phyloP scores from a whole-genome alignment of 2,113 vertebrate species.

The Myanophis thanlyinensis region DNA sequence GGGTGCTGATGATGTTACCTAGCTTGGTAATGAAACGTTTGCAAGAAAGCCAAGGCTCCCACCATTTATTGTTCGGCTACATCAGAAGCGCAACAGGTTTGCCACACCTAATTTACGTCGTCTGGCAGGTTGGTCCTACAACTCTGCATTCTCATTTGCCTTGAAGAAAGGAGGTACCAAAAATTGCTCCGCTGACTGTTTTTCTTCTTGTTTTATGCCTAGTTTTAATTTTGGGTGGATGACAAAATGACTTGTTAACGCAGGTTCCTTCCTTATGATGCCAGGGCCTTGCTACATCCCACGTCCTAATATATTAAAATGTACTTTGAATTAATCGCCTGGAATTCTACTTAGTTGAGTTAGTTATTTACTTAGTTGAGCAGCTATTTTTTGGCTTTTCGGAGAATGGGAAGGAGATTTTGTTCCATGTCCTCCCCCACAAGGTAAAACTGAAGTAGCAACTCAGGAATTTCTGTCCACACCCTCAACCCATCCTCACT shows the following conservation, averaged over 20 bases:
- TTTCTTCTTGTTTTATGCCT: neutral
- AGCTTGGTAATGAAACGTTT: too few species aligned
- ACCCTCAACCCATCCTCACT: neutral
- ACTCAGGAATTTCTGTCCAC: neutral
- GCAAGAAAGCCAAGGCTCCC: too few species aligned
- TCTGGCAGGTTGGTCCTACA: neutral
- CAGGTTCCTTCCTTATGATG: neutral
- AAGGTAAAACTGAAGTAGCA: neutral
- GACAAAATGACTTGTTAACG: neutral
- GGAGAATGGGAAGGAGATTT: neutral
- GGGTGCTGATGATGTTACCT: too few species aligned
- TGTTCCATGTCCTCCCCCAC: neutral
- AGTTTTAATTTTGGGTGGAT: neutral
- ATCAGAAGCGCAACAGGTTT: neutral
- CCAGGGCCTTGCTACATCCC: neutral
- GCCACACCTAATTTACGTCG: neutral
- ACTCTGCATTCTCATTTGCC: neutral
- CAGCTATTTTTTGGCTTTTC: neutral
- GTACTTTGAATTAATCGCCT: too few species aligned
- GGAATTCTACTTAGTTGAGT: neutral
- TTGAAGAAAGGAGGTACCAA: neutral
- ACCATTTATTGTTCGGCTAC: neutral
- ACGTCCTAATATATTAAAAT: neutral
- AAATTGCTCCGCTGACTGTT: neutral
- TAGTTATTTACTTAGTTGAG: too few species aligned